Percentiles rank a stretch among this genome's conserved stretches.
Conservation (phyloP, 2,888 invertebrate genomes). For the Erebia aethiops region DNA sequence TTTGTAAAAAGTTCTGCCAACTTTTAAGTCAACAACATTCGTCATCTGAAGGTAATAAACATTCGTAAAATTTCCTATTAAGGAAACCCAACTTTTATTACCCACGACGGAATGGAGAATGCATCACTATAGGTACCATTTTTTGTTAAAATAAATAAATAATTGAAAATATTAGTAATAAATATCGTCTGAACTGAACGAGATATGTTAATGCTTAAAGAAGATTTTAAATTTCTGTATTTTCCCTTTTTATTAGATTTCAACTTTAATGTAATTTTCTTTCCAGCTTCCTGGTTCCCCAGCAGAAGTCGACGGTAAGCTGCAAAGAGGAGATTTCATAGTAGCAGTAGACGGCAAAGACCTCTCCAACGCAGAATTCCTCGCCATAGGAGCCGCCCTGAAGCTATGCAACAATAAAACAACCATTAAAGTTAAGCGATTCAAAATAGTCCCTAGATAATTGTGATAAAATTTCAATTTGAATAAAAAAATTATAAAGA, state of each 20-base stretch:
- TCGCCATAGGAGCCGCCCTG: slow-evolving; percentile 94
- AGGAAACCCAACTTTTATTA: no score
- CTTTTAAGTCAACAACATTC: no score
- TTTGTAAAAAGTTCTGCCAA: no score
- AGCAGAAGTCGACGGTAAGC: slow-evolving; percentile 92
- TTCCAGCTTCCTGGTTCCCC: slow-evolving; percentile 92
- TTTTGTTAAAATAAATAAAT: neutral
- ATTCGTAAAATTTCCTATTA: no score
- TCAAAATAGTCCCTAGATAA: slow-evolving; percentile 83
- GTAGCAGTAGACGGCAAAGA: slow-evolving; percentile 94
- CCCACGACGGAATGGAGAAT: no score
- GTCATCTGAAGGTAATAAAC: no score
- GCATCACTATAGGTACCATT: no score
- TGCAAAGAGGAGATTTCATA: slow-evolving; percentile 96
- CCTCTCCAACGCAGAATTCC: slow-evolving; percentile 88
- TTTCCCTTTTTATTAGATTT: neutral
- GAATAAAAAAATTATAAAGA: neutral
- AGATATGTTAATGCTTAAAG: no score
- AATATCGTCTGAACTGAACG: no score
- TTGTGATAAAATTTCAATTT: slow-evolving; percentile 30
- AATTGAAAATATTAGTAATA: neutral
- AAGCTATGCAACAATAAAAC: slow-evolving; percentile 94
- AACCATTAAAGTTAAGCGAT: slow-evolving; percentile 92
- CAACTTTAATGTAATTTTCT: neutral
- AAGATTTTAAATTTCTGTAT: no score